Conservation (phyloP, 2,113 vertebrate species). For the Hipposideros armiger region DNA sequence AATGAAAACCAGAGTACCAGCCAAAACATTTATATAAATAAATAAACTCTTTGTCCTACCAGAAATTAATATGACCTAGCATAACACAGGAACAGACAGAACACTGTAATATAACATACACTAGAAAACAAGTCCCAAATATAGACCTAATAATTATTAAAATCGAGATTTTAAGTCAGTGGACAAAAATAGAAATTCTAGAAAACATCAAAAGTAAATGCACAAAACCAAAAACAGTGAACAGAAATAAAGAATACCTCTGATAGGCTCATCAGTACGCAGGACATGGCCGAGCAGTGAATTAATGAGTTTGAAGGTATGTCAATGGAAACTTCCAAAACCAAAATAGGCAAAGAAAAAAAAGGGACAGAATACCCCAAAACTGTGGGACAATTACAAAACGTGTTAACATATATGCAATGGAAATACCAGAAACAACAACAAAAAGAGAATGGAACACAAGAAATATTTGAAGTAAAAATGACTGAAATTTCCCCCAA, state of each 20-base stretch:
- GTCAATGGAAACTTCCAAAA: neutral
- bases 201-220: neutral
- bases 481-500: neutral
- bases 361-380: neutral
- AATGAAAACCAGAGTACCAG: neutral
- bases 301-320: too few relatives aligned
- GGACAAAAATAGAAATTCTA: conserved; percentile 2
- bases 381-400: neutral
- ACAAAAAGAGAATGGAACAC: neutral
- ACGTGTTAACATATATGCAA: neutral
- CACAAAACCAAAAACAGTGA: neutral
- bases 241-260: neutral
- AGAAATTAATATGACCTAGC: neutral
- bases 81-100: neutral
- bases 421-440: neutral
- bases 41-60: neutral
- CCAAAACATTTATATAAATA: conserved; percentile 49
- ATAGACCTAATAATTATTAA: neutral
- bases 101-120: neutral
- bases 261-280: neutral
- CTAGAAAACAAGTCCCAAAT: conserved; percentile 5
- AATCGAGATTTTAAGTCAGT: neutral
- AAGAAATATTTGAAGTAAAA: neutral
- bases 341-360: neutral
- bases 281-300: neutral